Conservation (phyloP, 2,888 invertebrate species). For the Aspidapion aeneum region DNA sequence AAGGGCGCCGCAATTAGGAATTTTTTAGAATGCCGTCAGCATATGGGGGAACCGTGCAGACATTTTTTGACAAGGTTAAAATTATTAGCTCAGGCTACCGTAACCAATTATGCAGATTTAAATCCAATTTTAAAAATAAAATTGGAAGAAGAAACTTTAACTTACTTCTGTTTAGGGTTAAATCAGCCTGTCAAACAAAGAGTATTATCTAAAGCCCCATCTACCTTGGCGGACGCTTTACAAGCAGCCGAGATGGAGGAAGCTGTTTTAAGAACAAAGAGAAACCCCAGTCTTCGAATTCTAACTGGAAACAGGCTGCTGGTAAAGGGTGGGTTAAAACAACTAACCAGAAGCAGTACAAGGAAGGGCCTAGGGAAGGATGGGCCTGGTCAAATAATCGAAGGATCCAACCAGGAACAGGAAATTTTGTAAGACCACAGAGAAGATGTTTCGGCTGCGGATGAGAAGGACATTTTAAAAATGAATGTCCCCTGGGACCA, state of each 20-base stretch:
- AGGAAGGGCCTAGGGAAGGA: no score
- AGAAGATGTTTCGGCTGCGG: background rate
- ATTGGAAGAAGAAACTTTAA: background rate
- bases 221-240: background rate
- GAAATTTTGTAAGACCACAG: background rate
- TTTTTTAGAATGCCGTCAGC: background rate
- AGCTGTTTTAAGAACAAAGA: background rate
- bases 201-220: background rate
- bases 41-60: conserved; percentile 1
- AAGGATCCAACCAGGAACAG: no score
- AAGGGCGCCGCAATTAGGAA: conserved; percentile 1
- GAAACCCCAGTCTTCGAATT: background rate
- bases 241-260: conserved; percentile 3
- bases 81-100: conserved; percentile 3
- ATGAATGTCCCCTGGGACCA: background rate
- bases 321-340: background rate
- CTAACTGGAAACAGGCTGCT: background rate
- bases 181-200: conserved; percentile 1
- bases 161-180: background rate
- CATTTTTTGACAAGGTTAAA: conserved; percentile 5
- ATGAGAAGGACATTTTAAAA: background rate
- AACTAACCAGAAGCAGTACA: background rate
- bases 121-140: background rate
- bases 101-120: background rate
- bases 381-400: no score